Evolutionary conservation across 2,113 vertebrate genomes (phyloP).

Genomic region (Eptesicus fuscus): DNA sequence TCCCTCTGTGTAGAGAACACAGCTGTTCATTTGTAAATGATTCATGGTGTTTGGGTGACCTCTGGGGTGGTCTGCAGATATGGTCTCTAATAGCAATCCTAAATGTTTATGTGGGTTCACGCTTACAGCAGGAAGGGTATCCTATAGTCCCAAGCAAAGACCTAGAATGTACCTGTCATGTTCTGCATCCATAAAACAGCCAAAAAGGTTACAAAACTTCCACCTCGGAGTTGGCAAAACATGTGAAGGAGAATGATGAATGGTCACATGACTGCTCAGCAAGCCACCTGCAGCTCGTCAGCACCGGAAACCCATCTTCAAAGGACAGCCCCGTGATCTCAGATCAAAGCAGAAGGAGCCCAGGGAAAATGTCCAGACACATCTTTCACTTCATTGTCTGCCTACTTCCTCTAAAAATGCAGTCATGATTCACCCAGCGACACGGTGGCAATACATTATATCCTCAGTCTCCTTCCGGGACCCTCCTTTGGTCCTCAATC

Average conservation of each 20-base stretch:
- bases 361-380: slow-evolving; percentile 24
- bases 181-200: slow-evolving; percentile 59
- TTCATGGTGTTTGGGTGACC: background rate
- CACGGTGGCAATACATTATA: background rate
- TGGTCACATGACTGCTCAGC: slow-evolving; percentile 2
- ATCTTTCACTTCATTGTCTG: slow-evolving; percentile 62
- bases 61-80: background rate
- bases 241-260: slow-evolving; percentile 63
- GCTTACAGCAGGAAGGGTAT: slow-evolving; percentile 33
- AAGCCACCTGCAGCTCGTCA: slow-evolving; percentile 70
- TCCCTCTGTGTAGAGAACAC: slow-evolving; percentile 9
- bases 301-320: slow-evolving; percentile 63
- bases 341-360: slow-evolving; percentile 61
- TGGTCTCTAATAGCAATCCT: background rate
- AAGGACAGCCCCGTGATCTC: slow-evolving; percentile 50
- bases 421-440: background rate
- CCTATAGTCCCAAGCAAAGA: slow-evolving; percentile 33
- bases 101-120: slow-evolving; percentile 48
- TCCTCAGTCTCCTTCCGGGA: background rate
- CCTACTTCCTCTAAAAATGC: slow-evolving; percentile 21
- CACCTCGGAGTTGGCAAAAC: slow-evolving; percentile 56
- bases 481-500: background rate
- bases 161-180: slow-evolving; percentile 26
- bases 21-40: slow-evolving; percentile 50
- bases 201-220: slow-evolving; percentile 55